Evolutionary conservation across 2,113 vertebrate genomes (phyloP), one percentile per base, ranked within the genome.

Genomic region (Eulacestoma nigropectus): DNA sequence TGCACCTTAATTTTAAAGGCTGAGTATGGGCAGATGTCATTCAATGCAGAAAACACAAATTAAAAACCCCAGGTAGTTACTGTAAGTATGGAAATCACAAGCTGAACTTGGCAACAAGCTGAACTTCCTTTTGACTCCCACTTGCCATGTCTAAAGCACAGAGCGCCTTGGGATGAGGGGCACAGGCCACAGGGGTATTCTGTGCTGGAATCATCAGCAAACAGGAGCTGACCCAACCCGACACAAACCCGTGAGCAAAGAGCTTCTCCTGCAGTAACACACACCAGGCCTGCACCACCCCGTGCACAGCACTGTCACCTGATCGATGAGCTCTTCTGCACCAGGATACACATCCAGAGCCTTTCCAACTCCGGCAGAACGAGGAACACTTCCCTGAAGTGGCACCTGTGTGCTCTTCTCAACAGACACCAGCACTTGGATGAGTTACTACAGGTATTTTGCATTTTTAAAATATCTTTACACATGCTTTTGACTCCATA

Each of bases 141-240:
- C 30, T 12, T 3, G 0, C 27, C 20, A 5, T 0, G 3, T 33
- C 13, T 8, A n/a, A 72, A 29, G 8, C 19, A 35, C 32, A 37
- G 6, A 21, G 25, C 32, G 55, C n/a, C 74, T 5, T 0, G 3
- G 18, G 62, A 10, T 8, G 4, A 30, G 13, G 10, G 32, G 74
- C 4, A 22, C 33, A 25, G 33, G 65, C 57, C 23, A 39, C 65
- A 27, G 50, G 37, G 47, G 18, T 2, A 1, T 30, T 12, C 15
- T 7, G 47, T 21, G 56, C 57, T 39, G 68, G 13, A 33, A 37
- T 3, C 68, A 16, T 2, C 53, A 30, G 39, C 64, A 55, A 65
- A 25, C 50, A 32, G 52, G 57, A 76, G 30, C 63, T 41, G 67
- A 35, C 16, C 19, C 20, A 23, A 9, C 30, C 30, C 0, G 0